Evolutionary conservation across 2,797 vertebrate species (phyloP).

Genomic region (Argya squamiceps): DNA sequence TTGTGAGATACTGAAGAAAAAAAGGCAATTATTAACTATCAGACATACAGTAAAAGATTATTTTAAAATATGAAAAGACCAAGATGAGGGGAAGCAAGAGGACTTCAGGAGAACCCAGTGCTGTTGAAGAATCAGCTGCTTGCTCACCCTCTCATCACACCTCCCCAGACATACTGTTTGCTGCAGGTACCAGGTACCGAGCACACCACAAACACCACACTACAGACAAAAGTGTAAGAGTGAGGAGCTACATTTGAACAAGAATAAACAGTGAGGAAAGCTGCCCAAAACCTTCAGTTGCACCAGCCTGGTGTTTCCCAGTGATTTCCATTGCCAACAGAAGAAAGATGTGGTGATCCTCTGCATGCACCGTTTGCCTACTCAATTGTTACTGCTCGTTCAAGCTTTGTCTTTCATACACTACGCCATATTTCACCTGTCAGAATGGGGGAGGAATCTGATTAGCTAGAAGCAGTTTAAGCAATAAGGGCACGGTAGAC

Average conservation of each 20-base stretch:
- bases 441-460: neutral
- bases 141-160: neutral
- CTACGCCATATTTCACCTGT: constrained; percentile 12
- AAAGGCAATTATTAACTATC: neutral
- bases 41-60: neutral
- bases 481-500: neutral
- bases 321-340: neutral
- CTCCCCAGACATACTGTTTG: accelerated
- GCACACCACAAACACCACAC: no score
- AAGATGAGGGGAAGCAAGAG: neutral
- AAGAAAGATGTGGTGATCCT: neutral
- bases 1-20: neutral
- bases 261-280: neutral
- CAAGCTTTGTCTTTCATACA: neutral
- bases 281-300: neutral
- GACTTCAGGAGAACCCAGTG: neutral
- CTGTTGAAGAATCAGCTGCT: neutral
- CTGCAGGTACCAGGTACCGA: neutral
- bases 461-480: constrained; percentile 26
- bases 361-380: neutral
- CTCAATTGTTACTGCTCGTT: neutral
- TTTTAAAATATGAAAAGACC: neutral
- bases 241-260: neutral
- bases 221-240: neutral
- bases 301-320: neutral